phyloP scores from a whole-genome alignment of 2,888 invertebrate species.

The Heliconius erato region DNA sequence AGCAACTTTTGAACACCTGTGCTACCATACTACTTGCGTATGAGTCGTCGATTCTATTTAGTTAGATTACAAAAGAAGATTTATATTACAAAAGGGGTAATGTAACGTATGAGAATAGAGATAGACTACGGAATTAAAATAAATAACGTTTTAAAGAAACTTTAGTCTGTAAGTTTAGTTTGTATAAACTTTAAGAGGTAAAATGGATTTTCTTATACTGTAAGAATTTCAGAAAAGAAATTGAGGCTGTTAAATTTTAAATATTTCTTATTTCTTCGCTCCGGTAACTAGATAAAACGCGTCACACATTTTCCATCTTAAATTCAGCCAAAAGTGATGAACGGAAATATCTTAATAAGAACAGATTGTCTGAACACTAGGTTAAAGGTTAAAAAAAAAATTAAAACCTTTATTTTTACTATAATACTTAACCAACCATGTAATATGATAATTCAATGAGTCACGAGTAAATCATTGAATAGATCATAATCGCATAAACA shows the following conservation, averaged over 20 bases:
- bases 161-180: too few relatives aligned
- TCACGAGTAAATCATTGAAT: slow-evolving; percentile 20
- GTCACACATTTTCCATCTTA: too few relatives aligned
- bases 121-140: neutral
- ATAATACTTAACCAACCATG: slow-evolving; percentile 10
- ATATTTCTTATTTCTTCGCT: too few relatives aligned
- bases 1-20: slow-evolving; percentile 2
- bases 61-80: slow-evolving; percentile 3
- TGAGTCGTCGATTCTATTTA: slow-evolving; percentile 1
- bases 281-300: too few relatives aligned
- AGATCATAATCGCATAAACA: slow-evolving; percentile 25
- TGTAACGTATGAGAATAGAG: too few relatives aligned
- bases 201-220: too few relatives aligned
- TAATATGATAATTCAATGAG: slow-evolving; percentile 28
- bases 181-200: too few relatives aligned
- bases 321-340: too few relatives aligned
- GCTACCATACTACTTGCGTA: neutral
- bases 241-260: too few relatives aligned
- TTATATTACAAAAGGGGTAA: neutral
- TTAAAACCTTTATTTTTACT: neutral
- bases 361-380: too few relatives aligned
- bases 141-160: neutral
- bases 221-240: too few relatives aligned
- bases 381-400: neutral
- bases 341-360: too few relatives aligned